Base-by-base conservation (phyloP, 1,140 invertebrate species). In the Drosophila fuyamai region DNA sequence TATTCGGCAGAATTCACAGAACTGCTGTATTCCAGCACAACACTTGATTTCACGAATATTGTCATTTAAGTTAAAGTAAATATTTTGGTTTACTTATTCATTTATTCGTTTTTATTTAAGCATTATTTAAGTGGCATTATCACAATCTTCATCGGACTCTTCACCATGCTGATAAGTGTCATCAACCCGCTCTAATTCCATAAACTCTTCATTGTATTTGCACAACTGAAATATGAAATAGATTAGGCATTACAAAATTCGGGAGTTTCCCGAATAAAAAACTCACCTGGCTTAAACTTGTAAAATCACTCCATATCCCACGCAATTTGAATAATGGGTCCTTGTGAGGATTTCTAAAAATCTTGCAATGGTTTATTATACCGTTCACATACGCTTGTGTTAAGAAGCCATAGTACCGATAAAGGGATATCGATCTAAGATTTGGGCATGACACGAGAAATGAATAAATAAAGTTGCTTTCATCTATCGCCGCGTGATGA, bases 371-470 rank as follows among this genome's bases (percentile, higher is more conserved):
- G 18, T 27, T 27, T 4, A 56, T 5, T 18, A 14, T 40, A 2
- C 8, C 18, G 4, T 41, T 12, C 1, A 56, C 9, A 56, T 41
- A 14, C 9, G 40, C 18, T n/a, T 7, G 27, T 23, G 8, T 56
- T 4, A 56, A 6, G 0, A 27, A 56, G 9, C 40, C n/a, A n/a
- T 56, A 56, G 36, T 14, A 41, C 6, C 54, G 16, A 56, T 41
- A 41, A 4, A 56, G 54, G 7, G 54, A 41, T 23, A 56, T 14
- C 13, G 54, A 41, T 14, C 18, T 40, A 7, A 56, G 8, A 16
- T 41, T 56, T 41, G 10, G 5, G 18, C 18, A 40, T 3, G 0
- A 4, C 2, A 14, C 2, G 6, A 56, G 18, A 40, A 41, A 56
- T 8, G 18, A 41, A 10, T 23, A 6, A 27, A 56, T 6, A 6